A percentile compares a stretch with the other conserved stretches of the same genome.
Evolutionary conservation across 2,797 vertebrate species (phyloP).

Genomic region (Darevskia nairensis): DNA sequence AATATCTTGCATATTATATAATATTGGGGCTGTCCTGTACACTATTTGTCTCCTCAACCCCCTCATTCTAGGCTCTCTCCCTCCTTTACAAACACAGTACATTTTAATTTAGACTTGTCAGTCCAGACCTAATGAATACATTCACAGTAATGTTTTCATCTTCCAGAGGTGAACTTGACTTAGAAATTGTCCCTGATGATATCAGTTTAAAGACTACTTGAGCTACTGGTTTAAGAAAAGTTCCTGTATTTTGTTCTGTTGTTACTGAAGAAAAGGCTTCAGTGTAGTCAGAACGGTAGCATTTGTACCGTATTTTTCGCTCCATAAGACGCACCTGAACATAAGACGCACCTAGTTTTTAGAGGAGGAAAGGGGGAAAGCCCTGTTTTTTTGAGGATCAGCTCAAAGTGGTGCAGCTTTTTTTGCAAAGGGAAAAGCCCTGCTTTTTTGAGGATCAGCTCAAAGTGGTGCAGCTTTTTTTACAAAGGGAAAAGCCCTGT

Average conservation of each 20-base stretch:
- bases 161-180: slow-evolving; percentile 56
- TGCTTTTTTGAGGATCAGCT: too few species aligned
- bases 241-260: neutral
- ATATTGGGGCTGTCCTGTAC: neutral
- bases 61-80: slow-evolving; percentile 26
- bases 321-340: too few species aligned
- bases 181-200: slow-evolving; percentile 51
- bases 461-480: too few species aligned
- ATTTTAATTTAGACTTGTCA: slow-evolving; percentile 70
- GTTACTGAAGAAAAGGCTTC: slow-evolving; percentile 29
- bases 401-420: too few species aligned
- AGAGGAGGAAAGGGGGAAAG: too few species aligned
- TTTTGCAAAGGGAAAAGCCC: too few species aligned
- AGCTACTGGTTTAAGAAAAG: slow-evolving; percentile 35
- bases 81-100: slow-evolving; percentile 35
- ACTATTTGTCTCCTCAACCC: neutral
- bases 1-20: neutral
- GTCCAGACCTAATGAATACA: slow-evolving; percentile 43
- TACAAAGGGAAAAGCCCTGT: too few species aligned
- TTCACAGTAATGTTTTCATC: slow-evolving; percentile 56
- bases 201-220: slow-evolving; percentile 52
- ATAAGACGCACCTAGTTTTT: too few species aligned
- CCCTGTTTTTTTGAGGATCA: too few species aligned
- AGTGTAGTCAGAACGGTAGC: neutral
- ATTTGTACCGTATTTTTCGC: too few species aligned